Base-by-base conservation (phyloP, 2,888 invertebrate genomes). In the Drosophila mimetica region DNA sequence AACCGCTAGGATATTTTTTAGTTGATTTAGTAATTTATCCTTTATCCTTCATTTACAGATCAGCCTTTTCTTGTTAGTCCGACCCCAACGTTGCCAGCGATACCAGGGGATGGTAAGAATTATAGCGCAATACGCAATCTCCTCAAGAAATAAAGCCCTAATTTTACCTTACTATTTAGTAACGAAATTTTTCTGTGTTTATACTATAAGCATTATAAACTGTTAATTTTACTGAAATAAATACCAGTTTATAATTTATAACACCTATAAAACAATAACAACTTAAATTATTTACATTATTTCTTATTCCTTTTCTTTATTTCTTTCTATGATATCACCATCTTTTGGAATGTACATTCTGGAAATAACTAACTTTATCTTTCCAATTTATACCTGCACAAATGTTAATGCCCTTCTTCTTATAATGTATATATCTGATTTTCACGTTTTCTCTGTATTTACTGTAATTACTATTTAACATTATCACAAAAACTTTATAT, bases 261-360 rank as follows among this genome's bases (percentile, higher is more conserved):
- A 42, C n/a, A n/a, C n/a, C n/a, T 42, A 22, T 4, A 42, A 54
- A 36, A n/a, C 16, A 14, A 4, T 44, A n/a, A n/a, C 28, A n/a
- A 20, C 11, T 36, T 14, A 39, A 30, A 25, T 46, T 69, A 8
- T 42, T 18, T 59, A 58, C 30, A 64, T 51, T 18, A 77, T 51
- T 65, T 70, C 59, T 71, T 66, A 57, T 76, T 55, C 69, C 57
- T 86, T 77, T 75, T 83, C 72, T 88, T 74, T 84, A 74, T 88
- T 64, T 89, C 81, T 88, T 86, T 89, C 73, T 88, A 77, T 89
- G 80, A 76, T 79, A 87, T 85, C 87, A 77, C 70, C 73, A 76
- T 63, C 71, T 81, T 57, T 71, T 74, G 60, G 85, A 82, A 82
- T 88, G 76, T 84, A 84, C 64, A 88, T 87, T 84, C 72, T 88